Conservation (phyloP, 2,888 invertebrate genomes). For the Heliconius ethilla region DNA sequence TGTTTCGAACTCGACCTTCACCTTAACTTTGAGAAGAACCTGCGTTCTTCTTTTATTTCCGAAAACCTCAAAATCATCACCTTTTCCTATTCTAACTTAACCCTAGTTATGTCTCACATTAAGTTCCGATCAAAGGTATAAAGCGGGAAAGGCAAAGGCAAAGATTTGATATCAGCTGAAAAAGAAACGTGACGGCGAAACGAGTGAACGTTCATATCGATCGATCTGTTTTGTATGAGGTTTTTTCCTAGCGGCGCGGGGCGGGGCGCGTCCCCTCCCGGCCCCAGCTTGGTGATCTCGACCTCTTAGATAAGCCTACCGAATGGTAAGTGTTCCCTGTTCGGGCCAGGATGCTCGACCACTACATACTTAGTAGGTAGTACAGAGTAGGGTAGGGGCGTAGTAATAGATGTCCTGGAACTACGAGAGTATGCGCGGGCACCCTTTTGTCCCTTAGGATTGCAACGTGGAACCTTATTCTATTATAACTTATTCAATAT, state of each 20-base stretch:
- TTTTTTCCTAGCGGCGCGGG: constrained; percentile 60
- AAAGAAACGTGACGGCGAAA: constrained; percentile 53
- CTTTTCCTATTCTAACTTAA: constrained; percentile 21
- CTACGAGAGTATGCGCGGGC: constrained; percentile 14
- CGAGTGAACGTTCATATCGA: constrained; percentile 69
- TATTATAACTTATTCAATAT: constrained; percentile 2
- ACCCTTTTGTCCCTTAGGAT: not conserved
- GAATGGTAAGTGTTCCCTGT: constrained; percentile 51
- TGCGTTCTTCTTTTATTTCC: not conserved
- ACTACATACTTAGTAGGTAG: constrained; percentile 7
- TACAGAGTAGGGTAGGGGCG: constrained; percentile 23
- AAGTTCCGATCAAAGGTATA: constrained; percentile 27
- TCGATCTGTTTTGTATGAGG: constrained; percentile 76
- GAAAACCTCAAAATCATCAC: not conserved
- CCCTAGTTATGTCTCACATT: not conserved
- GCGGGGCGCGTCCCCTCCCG: constrained; percentile 57
- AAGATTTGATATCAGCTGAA: constrained; percentile 52
- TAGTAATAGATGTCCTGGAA: constrained; percentile 10
- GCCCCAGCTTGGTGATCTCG: constrained; percentile 46
- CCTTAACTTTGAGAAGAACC: constrained; percentile 29
- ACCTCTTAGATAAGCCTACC: constrained; percentile 42
- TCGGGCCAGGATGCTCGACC: constrained; percentile 28
- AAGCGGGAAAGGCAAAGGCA: constrained; percentile 19
- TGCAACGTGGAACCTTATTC: constrained; percentile 20
- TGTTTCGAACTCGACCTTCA: constrained; percentile 41